Conservation (phyloP, 2,797 vertebrate genomes). For the Lateolabrax maculatus region DNA sequence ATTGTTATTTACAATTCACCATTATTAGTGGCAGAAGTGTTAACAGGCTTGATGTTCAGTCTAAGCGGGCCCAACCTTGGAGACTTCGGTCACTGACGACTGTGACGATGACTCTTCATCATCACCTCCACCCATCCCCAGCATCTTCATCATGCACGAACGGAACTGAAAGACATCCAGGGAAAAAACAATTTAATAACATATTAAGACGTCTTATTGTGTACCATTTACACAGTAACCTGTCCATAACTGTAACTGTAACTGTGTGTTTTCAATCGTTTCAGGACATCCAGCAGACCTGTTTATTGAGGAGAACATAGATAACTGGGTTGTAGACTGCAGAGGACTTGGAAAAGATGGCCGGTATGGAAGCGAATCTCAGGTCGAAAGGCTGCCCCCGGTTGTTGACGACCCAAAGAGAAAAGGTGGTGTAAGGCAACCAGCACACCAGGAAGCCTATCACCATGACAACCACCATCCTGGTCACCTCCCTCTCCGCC, state of each 20-base stretch:
- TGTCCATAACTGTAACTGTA: neutral
- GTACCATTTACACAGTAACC: neutral
- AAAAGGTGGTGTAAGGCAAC: conserved; percentile 79
- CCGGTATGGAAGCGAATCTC: conserved; percentile 66
- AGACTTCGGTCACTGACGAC: conserved; percentile 78
- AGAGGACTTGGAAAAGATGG: conserved; percentile 79
- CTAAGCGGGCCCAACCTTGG: conserved; percentile 72
- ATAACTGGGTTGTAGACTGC: conserved; percentile 85
- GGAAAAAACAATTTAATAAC: conserved; percentile 1
- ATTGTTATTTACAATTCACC: conserved; percentile 74
- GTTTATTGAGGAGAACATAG: conserved; percentile 83
- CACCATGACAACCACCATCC: conserved; percentile 87
- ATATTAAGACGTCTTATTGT: neutral
- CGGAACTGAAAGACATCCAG: conserved; percentile 72
- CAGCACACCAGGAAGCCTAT: conserved; percentile 85
- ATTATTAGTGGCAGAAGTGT: conserved; percentile 15
- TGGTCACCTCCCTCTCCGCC: conserved; percentile 85
- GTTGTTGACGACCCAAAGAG: conserved; percentile 80
- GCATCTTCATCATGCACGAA: conserved; percentile 80
- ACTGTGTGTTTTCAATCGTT: conserved; percentile 65
- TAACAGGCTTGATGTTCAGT: neutral
- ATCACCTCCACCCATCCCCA: conserved; percentile 77
- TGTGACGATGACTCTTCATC: conserved; percentile 62
- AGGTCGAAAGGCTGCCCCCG: conserved; percentile 81
- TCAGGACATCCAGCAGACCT: conserved; percentile 63